Evolutionary conservation across 1,140 invertebrate genomes (phyloP), one percentile per base, ranked within the genome.

Genomic region (Scaptomyza hsui): DNA sequence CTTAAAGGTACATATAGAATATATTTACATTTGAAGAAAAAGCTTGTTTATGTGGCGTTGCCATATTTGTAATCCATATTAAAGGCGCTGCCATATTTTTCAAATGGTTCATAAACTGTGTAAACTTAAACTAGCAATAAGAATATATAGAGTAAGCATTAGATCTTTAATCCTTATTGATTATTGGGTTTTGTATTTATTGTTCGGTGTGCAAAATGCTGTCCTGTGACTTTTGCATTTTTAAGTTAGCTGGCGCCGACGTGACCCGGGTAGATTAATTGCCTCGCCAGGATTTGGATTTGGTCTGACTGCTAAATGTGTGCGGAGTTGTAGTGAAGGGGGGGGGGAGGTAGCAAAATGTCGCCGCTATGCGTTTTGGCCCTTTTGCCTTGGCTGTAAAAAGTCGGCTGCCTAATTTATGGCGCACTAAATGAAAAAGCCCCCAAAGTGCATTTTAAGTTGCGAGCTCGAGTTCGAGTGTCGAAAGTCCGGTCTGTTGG

Each of bases 401-500:
- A 78, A 72, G 42, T 60, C 72, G 21, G 45, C 57, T 63, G 48
- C 63, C 59, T 78, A 75, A 78, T 78, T 78, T 78, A 78, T 78
- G 73, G 63, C 35, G 21, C 73, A 78, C 75, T 72, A 75, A 76
- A 78, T 69, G 75, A 78, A 78, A 72, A 75, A 64, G 72, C 63
- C 63, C 75, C 75, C 63, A 75, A 68, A 72, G 75, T 68, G 69
- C 63, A 75, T 75, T 78, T 75, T 63, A 72, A 75, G 75, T 71
- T 75, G 42, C 64, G 57, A 56, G 26, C 19, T 73, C 71, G 63
- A 56, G 26, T 26, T 73, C 71, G 63, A 51, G 49, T 62, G 48
- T n/a, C 32, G 32, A 37, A 29, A 29, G 26, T 29, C 26, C 21
- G 49, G 42, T 65, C 48, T 12, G 35, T 39, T 62, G 45, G n/a